Evolutionary conservation across 2,113 vertebrate genomes (phyloP).

Genomic region (Isurus oxyrinchus): DNA sequence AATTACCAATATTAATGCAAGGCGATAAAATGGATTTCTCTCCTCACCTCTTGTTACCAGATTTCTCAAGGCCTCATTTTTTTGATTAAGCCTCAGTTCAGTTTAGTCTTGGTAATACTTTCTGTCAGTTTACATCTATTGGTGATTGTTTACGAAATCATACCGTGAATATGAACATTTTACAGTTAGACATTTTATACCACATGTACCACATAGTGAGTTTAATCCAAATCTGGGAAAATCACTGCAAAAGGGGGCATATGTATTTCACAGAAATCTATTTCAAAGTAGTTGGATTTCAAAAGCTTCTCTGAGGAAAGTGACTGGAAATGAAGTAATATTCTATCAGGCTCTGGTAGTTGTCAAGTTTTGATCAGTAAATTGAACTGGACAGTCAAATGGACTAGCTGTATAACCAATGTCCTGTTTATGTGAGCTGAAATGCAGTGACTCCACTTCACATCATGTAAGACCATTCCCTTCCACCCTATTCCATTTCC

Average conservation of each 20-base stretch:
- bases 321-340: background rate
- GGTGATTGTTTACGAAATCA: background rate
- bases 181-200: background rate
- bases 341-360: background rate
- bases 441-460: background rate
- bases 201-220: no score
- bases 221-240: background rate
- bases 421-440: background rate
- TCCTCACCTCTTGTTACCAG: background rate
- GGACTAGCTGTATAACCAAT: background rate
- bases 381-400: slow-evolving; percentile 21
- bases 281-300: slow-evolving; percentile 1
- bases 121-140: background rate
- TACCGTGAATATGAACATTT: background rate
- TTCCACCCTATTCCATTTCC: background rate
- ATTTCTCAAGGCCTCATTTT: background rate
- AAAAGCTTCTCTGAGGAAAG: background rate
- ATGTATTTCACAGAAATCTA: background rate
- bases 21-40: background rate
- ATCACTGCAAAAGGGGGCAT: background rate
- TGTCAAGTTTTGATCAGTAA: background rate
- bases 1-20: background rate
- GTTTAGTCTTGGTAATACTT: background rate
- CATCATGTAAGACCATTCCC: background rate
- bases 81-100: background rate